These are phyloP conservation scores for Melanostoma mellinum DNA, from an alignment of 2,888 invertebrate species.

Conservation along the genomic window DNA sequence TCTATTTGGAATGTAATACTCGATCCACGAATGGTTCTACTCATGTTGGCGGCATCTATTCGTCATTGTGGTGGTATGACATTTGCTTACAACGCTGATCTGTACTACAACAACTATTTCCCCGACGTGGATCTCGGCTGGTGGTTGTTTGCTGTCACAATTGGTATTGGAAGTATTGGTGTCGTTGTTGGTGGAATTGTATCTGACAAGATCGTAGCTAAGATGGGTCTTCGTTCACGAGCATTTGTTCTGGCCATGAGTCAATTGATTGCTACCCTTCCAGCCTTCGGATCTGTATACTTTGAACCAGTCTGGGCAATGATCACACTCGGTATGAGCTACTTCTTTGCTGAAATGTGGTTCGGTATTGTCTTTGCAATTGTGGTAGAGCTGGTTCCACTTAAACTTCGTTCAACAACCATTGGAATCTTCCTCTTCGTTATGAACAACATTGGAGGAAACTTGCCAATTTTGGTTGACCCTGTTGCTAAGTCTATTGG, in stretches of 20 bases:
- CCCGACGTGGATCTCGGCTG: slow-evolving; percentile 94
- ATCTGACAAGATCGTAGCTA: slow-evolving; percentile 93
- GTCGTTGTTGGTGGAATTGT: slow-evolving; percentile 88
- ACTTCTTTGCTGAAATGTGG: slow-evolving; percentile 97
- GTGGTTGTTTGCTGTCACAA: slow-evolving; percentile 94
- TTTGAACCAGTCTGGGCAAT: slow-evolving; percentile 92
- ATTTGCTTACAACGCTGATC: slow-evolving; percentile 95
- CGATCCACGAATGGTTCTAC: slow-evolving; percentile 89
- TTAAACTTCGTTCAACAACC: slow-evolving; percentile 91
- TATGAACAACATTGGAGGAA: slow-evolving; percentile 96
- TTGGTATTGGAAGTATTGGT: slow-evolving; percentile 89
- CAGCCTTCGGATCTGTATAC: slow-evolving; percentile 92
- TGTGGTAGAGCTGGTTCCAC: slow-evolving; percentile 93
- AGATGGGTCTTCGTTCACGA: slow-evolving; percentile 92
- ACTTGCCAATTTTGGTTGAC: slow-evolving; percentile 93
- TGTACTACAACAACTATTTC: slow-evolving; percentile 93
- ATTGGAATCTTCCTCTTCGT: slow-evolving; percentile 94
- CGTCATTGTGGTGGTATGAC: slow-evolving; percentile 95
- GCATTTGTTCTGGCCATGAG: slow-evolving; percentile 91
- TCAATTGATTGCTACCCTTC: slow-evolving; percentile 91
- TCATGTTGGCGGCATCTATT: slow-evolving; percentile 93
- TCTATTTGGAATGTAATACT: slow-evolving; percentile 89
- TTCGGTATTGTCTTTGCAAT: slow-evolving; percentile 96
- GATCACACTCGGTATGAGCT: slow-evolving; percentile 93
- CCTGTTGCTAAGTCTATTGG: slow-evolving; percentile 92